phyloP scores from a whole-genome alignment of 2,888 invertebrate genomes.

The Gymnosoma rotundatum region DNA sequence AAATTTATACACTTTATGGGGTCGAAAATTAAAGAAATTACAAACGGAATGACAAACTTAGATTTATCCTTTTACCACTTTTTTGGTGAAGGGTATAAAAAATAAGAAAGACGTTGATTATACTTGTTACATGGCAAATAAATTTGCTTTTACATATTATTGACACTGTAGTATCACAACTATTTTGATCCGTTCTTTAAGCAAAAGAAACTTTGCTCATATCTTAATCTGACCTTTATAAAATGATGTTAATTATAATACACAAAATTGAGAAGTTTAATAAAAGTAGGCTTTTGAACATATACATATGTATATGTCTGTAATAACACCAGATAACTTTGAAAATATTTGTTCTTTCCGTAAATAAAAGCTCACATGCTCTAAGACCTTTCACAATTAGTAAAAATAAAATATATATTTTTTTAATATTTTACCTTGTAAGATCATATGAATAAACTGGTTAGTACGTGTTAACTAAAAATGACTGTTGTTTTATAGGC shows the following conservation, averaged over 20 bases:
- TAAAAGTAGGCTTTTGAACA: no score
- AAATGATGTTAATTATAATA: not conserved
- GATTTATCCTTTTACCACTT: no score
- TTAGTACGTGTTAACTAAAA: slow-evolving; percentile 1
- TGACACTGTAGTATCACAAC: no score
- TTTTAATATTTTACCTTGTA: slow-evolving; percentile 42
- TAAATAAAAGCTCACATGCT: slow-evolving; percentile 45
- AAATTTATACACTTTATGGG: no score
- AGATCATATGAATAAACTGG: slow-evolving; percentile 43
- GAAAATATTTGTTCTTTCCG: slow-evolving; percentile 20
- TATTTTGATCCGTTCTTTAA: no score
- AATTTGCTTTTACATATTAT: no score
- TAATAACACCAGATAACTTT: slow-evolving; percentile 4
- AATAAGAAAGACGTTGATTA: no score
- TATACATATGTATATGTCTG: not conserved
- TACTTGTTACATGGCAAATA: no score
- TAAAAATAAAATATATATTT: slow-evolving; percentile 7
- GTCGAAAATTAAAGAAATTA: no score
- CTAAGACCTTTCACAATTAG: slow-evolving; percentile 37
- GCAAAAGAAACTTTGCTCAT: no score
- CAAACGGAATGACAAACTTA: no score
- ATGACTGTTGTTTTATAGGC: not conserved
- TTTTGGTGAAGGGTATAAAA: no score
- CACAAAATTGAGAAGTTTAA: slow-evolving; percentile 1
- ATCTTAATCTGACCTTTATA: not conserved